Conservation (phyloP, 37 sponge, comb jelly and placozoan species). For the Dysidea cf. avara region DNA sequence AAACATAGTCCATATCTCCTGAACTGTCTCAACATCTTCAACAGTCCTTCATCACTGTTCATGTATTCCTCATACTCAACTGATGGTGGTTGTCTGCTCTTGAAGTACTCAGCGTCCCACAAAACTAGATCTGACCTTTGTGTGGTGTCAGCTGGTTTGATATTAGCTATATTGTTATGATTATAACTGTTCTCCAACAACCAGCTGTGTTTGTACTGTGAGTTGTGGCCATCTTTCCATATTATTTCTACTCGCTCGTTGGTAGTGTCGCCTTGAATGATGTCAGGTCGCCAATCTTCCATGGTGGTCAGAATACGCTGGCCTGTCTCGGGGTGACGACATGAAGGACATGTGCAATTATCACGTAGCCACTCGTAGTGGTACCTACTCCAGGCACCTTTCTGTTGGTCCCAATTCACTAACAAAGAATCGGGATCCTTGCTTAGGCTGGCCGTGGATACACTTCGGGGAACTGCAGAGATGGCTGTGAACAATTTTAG, state of each 20-base stretch:
- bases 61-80: conserved; percentile 4
- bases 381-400: conserved; percentile 4
- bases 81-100: neutral
- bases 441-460: too few species aligned
- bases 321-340: conserved; percentile 16
- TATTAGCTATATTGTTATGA: neutral
- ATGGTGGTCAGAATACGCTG: conserved; percentile 28
- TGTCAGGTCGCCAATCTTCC: conserved; percentile 10
- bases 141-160: neutral
- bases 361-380: conserved; percentile 47
- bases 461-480: too few species aligned
- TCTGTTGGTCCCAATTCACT: too few species aligned
- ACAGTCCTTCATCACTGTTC: neutral
- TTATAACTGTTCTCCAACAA: conserved; percentile 12
- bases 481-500: too few species aligned
- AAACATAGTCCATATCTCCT: conserved; percentile 22
- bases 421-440: too few species aligned
- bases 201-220: conserved; percentile 7
- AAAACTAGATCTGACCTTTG: neutral
- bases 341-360: conserved; percentile 35
- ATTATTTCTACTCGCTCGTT: neutral
- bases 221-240: conserved; percentile 40
- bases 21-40: conserved; percentile 15
- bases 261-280: too few species aligned
- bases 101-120: conserved; percentile 17